Evolutionary conservation across 2,797 vertebrate species (phyloP).

Genomic region (Tragelaphus oryx): DNA sequence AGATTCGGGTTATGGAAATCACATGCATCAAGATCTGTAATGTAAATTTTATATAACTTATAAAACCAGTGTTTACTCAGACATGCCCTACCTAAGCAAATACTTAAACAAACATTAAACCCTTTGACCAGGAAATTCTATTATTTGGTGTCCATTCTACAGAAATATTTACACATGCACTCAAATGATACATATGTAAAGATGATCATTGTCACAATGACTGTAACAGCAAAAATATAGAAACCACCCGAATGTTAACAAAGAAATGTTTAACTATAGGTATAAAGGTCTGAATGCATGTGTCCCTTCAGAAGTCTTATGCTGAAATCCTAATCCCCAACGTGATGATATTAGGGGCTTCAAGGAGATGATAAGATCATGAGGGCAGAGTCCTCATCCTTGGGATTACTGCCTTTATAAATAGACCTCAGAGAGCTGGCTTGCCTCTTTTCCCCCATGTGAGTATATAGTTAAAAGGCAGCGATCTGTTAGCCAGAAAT

Average conservation of each 20-base stretch:
- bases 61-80: slow-evolving; percentile 4
- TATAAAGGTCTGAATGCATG: not conserved
- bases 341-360: not conserved
- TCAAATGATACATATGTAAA: not conserved
- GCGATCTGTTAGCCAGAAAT: not conserved
- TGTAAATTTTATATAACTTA: slow-evolving; percentile 30
- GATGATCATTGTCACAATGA: not conserved
- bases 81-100: not conserved
- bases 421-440: not conserved
- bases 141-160: not conserved
- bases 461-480: not conserved
- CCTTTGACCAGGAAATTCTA: not conserved
- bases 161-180: not conserved
- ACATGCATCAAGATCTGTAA: slow-evolving; percentile 3
- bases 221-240: not conserved
- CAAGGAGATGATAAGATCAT: not conserved
- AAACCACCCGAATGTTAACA: not conserved
- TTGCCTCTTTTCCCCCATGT: not conserved
- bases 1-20: slow-evolving; percentile 6
- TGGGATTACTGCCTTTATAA: not conserved
- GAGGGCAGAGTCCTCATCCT: not conserved
- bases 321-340: not conserved
- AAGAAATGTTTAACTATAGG: not conserved
- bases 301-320: not conserved
- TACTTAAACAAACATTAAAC: slow-evolving; percentile 16